Evolutionary conservation across 35 echinoderm and acorn worm genomes (phyloP).

Genomic region (Lytechinus pictus): DNA sequence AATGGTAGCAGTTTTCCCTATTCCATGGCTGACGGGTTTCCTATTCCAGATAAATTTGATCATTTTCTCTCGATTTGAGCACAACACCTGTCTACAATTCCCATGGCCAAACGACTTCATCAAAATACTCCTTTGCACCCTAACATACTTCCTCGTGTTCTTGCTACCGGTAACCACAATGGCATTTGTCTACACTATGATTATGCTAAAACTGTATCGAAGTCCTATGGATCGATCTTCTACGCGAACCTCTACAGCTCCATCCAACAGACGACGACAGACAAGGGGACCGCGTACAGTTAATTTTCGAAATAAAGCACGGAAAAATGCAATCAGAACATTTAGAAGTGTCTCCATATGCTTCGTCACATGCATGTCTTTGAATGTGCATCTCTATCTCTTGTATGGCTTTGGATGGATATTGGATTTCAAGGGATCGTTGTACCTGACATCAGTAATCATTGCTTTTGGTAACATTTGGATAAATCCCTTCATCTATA

Average conservation of each 20-base stretch:
- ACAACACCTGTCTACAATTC: constrained; percentile 9
- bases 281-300: neutral
- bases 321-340: constrained; percentile 70
- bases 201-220: constrained; percentile 31
- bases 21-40: neutral
- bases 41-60: constrained; percentile 43
- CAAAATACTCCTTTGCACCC: neutral
- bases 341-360: constrained; percentile 56
- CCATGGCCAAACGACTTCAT: neutral
- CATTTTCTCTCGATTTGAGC: neutral
- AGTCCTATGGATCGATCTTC: neutral
- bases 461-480: constrained; percentile 80
- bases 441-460: constrained; percentile 51
- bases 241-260: neutral
- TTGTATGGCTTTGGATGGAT: neutral
- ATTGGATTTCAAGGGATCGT: neutral
- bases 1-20: neutral
- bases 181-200: constrained; percentile 59
- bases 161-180: constrained; percentile 58
- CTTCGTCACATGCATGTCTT: constrained; percentile 61
- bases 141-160: constrained; percentile 39
- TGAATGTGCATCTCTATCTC: constrained; percentile 34
- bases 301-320: neutral
- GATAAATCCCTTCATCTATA: constrained; percentile 82
- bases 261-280: neutral